Percentiles rank a stretch among this genome's conserved stretches.
phyloP scores from a whole-genome alignment of 2,888 invertebrate species.

The Caenorhabditis drosophilae region DNA sequence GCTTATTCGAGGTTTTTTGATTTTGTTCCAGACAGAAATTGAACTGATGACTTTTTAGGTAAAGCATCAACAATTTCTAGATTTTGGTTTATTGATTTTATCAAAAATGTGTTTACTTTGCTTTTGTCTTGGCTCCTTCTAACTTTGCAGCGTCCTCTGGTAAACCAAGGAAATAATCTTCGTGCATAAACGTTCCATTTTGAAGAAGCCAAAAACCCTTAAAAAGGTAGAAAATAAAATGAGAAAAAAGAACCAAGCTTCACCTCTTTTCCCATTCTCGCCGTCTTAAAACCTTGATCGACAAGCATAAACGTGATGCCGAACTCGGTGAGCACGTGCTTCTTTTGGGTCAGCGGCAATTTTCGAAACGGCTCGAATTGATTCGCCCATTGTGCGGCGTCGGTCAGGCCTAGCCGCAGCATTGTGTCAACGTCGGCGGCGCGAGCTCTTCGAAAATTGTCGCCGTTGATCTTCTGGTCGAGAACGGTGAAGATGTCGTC shows the following conservation, averaged over 20 bases:
- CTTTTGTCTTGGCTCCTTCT: slow-evolving; percentile 36
- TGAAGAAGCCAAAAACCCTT: slow-evolving; percentile 48
- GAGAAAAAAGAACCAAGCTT: too few species aligned
- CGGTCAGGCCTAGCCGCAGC: slow-evolving; percentile 42
- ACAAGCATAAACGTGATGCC: slow-evolving; percentile 53
- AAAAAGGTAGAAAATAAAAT: slow-evolving; percentile 1
- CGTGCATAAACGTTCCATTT: slow-evolving; percentile 48
- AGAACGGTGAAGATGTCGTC: slow-evolving; percentile 25
- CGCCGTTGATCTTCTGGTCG: slow-evolving; percentile 23
- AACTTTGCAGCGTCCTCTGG: slow-evolving; percentile 32
- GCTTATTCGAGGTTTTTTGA: not conserved
- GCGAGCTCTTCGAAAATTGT: slow-evolving; percentile 43
- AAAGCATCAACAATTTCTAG: too few species aligned
- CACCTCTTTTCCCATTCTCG: slow-evolving; percentile 15
- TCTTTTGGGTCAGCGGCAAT: slow-evolving; percentile 28
- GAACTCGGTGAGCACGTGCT: slow-evolving; percentile 46
- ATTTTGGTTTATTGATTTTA: not conserved
- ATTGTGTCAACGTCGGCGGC: slow-evolving; percentile 51
- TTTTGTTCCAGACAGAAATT: too few species aligned
- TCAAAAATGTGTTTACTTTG: slow-evolving; percentile 37
- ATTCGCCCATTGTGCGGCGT: slow-evolving; percentile 51
- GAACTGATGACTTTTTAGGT: too few species aligned
- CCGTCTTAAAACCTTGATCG: slow-evolving; percentile 50
- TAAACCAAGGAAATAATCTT: slow-evolving; percentile 43
- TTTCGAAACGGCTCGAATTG: slow-evolving; percentile 42